Evolutionary conservation across 2,113 vertebrate species (phyloP).

Genomic region (Nothocercus julius): DNA sequence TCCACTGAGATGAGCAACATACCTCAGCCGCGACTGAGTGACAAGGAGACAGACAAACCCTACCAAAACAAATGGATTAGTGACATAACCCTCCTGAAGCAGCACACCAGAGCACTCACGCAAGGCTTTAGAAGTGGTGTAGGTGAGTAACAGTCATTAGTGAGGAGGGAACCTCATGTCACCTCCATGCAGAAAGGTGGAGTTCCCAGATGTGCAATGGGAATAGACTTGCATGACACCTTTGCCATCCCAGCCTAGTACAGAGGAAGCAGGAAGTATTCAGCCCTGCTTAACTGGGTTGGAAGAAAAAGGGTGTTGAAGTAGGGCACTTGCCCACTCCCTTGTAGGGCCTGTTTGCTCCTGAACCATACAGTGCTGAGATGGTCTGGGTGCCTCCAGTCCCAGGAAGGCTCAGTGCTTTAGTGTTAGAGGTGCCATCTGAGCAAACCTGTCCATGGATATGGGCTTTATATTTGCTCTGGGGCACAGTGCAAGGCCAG

Average conservation of each 20-base stretch:
- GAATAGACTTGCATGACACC: neutral
- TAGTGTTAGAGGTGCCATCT: too few relatives aligned
- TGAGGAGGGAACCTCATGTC: accelerated
- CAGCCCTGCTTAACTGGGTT: neutral
- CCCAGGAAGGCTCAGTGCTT: neutral
- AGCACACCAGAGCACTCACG: accelerated
- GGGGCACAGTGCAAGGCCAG: neutral
- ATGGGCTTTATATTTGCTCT: neutral
- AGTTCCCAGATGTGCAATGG: neutral
- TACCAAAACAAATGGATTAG: neutral
- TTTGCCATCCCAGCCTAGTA: neutral
- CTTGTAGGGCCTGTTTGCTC: neutral
- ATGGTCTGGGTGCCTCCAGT: neutral
- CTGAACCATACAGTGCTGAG: neutral
- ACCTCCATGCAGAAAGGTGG: neutral
- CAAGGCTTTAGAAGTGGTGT: neutral
- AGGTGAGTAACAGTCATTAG: neutral
- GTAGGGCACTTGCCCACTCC: neutral
- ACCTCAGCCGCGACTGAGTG: neutral
- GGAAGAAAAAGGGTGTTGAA: neutral
- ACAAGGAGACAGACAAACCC: neutral
- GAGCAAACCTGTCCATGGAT: neutral
- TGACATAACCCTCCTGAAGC: neutral
- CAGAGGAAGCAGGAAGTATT: slow-evolving; percentile 11
- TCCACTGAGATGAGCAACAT: neutral